Percentiles rank a stretch among this genome's conserved stretches.
Conservation (phyloP, 1,140 invertebrate species). For the Cydia strobilella region DNA sequence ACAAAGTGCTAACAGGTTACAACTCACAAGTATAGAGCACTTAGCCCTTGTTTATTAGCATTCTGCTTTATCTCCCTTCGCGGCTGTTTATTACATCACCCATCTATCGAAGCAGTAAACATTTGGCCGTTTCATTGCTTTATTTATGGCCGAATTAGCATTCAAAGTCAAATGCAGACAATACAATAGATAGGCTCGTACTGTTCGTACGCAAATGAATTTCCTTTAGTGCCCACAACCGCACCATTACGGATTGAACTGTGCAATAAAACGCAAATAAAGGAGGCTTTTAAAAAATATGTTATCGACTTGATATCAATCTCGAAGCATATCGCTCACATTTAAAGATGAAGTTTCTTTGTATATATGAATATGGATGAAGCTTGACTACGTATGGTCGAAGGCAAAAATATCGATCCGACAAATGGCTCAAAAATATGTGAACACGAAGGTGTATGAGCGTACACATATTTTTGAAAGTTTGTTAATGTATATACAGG, state of each 20-base stretch:
- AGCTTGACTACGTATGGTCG: no score
- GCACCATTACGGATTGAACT: background rate
- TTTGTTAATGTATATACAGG: no score
- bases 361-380: no score
- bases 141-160: conserved; percentile 22
- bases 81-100: background rate
- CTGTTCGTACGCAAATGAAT: conserved; percentile 2
- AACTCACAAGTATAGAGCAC: background rate
- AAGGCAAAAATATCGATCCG: no score
- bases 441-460: no score
- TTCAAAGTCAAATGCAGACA: conserved; percentile 25
- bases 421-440: no score
- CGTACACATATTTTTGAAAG: no score
- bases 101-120: conserved; percentile 7
- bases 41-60: background rate
- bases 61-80: background rate
- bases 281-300: background rate
- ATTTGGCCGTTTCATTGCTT: conserved; percentile 9
- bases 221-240: conserved; percentile 19
- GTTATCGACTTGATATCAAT: background rate
- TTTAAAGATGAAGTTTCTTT: no score
- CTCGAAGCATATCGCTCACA: no score
- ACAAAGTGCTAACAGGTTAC: no score
- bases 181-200: conserved; percentile 20
- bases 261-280: conserved; percentile 7